Evolutionary conservation across 2,797 vertebrate species (phyloP).

Genomic region (Cossypha dichroa): DNA sequence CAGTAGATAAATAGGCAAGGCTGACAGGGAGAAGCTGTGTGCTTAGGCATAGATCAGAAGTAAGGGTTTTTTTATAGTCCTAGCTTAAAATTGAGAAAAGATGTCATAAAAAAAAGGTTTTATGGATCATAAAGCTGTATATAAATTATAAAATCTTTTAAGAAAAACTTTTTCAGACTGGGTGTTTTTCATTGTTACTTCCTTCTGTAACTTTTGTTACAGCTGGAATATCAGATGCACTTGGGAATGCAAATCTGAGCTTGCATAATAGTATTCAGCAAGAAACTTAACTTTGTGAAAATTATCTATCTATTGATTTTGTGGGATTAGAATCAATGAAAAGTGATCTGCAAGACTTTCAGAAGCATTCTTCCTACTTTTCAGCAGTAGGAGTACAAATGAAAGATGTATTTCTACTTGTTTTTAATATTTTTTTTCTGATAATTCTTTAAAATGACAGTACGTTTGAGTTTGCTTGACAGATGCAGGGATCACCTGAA

Average conservation of each 20-base stretch:
- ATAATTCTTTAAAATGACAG: not conserved
- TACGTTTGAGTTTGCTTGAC: not conserved
- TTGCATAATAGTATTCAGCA: not conserved
- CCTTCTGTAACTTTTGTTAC: not conserved
- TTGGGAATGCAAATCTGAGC: not conserved
- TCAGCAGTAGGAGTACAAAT: not conserved
- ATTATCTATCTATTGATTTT: not conserved
- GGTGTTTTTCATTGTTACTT: not conserved
- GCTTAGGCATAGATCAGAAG: not conserved
- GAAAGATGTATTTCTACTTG: not conserved
- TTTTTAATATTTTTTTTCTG: not conserved
- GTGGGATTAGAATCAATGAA: not conserved
- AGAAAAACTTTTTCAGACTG: not conserved
- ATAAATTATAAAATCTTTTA: not conserved
- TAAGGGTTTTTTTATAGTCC: not conserved
- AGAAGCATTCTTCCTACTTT: not conserved
- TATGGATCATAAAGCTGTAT: not conserved
- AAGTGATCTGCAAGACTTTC: not conserved
- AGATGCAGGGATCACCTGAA: not conserved
- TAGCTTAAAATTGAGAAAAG: not conserved
- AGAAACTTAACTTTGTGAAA: not conserved
- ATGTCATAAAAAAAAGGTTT: not conserved
- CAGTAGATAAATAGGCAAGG: not conserved
- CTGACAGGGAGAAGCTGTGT: not conserved
- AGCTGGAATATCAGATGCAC: conserved; percentile 8